Conservation (phyloP, 2,797 vertebrate species). For the Amphiprion clarkii region DNA sequence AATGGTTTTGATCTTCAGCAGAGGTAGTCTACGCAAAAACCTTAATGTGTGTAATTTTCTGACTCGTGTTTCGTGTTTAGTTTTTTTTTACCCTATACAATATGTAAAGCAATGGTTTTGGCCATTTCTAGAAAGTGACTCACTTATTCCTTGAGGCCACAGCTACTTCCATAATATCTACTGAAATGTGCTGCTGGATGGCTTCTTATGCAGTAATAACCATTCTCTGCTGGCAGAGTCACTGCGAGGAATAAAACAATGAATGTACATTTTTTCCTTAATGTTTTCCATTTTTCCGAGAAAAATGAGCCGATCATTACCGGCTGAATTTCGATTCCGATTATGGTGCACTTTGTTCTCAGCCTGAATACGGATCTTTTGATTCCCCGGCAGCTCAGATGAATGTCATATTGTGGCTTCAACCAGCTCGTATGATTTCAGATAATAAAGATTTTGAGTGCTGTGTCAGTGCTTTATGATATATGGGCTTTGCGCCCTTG, state of each 20-base stretch:
- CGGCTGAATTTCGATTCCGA: conserved; percentile 35
- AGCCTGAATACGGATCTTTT: conserved; percentile 51
- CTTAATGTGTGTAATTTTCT: not conserved
- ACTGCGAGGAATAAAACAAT: conserved; percentile 31
- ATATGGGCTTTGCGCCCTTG: conserved; percentile 10
- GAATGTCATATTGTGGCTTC: conserved; percentile 6
- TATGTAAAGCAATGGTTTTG: conserved; percentile 44
- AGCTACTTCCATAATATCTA: conserved; percentile 20
- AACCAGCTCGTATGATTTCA: conserved; percentile 15
- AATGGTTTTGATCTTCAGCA: too few relatives aligned
- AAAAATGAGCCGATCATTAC: conserved; percentile 55
- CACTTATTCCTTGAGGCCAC: conserved; percentile 42
- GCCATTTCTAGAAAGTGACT: conserved; percentile 45
- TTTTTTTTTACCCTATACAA: conserved; percentile 27
- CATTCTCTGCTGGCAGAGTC: conserved; percentile 21
- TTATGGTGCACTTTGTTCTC: conserved; percentile 40
- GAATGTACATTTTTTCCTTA: conserved; percentile 37
- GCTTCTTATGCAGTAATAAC: conserved; percentile 61
- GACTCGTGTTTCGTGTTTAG: conserved; percentile 11
- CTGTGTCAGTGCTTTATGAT: conserved; percentile 24
- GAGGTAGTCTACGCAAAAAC: not conserved
- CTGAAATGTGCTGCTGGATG: conserved; percentile 38
- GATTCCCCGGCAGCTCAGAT: conserved; percentile 35
- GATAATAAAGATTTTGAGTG: conserved; percentile 39
- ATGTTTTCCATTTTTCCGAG: conserved; percentile 55